Evolutionary conservation across 2,113 vertebrate species (phyloP), one percentile per base, ranked within the genome.

Genomic region (Mesocricetus auratus): DNA sequence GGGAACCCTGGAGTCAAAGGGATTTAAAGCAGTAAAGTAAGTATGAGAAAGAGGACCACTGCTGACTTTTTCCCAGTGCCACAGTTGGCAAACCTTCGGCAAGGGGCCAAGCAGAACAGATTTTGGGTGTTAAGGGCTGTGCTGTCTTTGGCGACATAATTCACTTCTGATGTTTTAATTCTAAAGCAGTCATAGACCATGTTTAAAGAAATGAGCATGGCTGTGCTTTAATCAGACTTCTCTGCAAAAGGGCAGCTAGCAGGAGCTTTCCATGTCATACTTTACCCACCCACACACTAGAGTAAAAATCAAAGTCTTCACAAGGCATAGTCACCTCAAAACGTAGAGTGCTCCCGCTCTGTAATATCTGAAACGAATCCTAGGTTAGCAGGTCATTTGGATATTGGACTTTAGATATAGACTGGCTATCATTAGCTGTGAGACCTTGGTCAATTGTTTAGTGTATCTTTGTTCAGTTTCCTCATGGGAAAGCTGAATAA

Each of bases 1-100:
- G 74, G 93, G 64, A 93, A 79, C 69, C 45, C 36, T 91, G 13
- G 39, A 68, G 36, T 88, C 60, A 74, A 17, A 68, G 68, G 56
- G 90, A 96, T 96, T 94, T 97, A 90, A 88, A 62, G 87, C 93
- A 95, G 86, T 79, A 91, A 92, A 50, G 56, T 94, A 78, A 89
- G 15, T 83, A 50, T n/a, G 66, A 95, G 71, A 68, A 93, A 95
- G 73, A 86, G 13, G 92, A 73, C 1, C 39, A 56, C 64, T 73
- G 78, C 56, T 71, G 13, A 83, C 74, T 77, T 78, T 68, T 62
- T 39, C 39, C 24, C 26, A 56, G 39, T 86, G 77, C n/a, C 31
- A n/a, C 0, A 0, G 64, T 73, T 91, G 66, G 64, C 47, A 89
- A 92, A 86, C 42, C 21, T 94, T 73, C 66, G 73, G 33, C 71